Percentiles rank a stretch among this genome's conserved stretches.
phyloP scores from a whole-genome alignment of 1,140 invertebrate species.

The Drosophila watanabei region DNA sequence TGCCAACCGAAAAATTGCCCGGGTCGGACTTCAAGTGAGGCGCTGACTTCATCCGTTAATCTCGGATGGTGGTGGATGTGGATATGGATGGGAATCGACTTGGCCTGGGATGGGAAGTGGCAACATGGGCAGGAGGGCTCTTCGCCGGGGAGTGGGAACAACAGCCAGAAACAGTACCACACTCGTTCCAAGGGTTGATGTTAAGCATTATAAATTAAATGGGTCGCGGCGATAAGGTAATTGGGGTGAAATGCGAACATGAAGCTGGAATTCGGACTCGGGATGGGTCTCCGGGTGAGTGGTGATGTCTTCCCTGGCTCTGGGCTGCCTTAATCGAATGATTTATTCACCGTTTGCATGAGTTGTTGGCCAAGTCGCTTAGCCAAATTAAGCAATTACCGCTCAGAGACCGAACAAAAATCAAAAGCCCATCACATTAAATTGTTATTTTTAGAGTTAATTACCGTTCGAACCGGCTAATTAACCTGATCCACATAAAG shows the following conservation, averaged over 20 bases:
- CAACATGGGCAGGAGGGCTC: conserved; percentile 9
- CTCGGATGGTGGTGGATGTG: conserved; percentile 52
- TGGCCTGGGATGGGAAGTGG: conserved; percentile 14
- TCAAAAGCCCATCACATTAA: conserved; percentile 62
- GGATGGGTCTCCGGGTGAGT: conserved; percentile 17
- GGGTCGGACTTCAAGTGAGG: conserved; percentile 59
- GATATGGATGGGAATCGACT: conserved; percentile 25
- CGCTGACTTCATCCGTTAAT: conserved; percentile 81
- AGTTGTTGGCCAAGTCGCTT: conserved; percentile 61
- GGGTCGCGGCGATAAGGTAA: conserved; percentile 83
- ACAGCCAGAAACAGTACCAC: conserved; percentile 17
- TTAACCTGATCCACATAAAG: conserved; percentile 79
- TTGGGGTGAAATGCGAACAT: conserved; percentile 83
- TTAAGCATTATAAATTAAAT: conserved; percentile 85
- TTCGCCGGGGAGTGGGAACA: conserved; percentile 6
- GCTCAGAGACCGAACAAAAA: conserved; percentile 28
- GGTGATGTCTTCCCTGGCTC: conserved; percentile 29
- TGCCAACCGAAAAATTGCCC: conserved; percentile 81
- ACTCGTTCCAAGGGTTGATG: conserved; percentile 60
- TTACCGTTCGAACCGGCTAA: conserved; percentile 61
- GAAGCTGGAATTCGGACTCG: conserved; percentile 23
- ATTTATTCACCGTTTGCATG: conserved; percentile 82
- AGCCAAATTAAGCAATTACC: conserved; percentile 80
- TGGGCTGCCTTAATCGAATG: conserved; percentile 62
- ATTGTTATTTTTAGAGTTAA: conserved; percentile 65